Conservation (phyloP, 2,888 invertebrate species). For the Brenthis hecate region DNA sequence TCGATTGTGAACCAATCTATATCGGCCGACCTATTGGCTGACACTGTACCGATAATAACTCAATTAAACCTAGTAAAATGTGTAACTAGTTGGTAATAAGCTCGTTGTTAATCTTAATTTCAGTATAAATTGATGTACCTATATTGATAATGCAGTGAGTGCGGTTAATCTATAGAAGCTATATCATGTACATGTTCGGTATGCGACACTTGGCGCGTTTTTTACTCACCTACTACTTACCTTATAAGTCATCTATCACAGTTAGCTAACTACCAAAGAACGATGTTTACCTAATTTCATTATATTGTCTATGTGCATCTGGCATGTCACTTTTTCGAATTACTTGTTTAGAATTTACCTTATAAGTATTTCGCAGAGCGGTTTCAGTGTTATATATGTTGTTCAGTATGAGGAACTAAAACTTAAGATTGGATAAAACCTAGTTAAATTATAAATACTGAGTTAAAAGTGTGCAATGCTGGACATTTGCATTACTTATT, state of each 20-base stretch:
- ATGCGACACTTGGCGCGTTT: slow-evolving; percentile 30
- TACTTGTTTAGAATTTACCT: slow-evolving; percentile 46
- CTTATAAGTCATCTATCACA: slow-evolving; percentile 35
- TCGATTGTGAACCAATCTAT: slow-evolving; percentile 48
- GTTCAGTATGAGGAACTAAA: slow-evolving; percentile 73
- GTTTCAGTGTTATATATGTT: slow-evolving; percentile 55
- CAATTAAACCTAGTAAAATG: slow-evolving; percentile 51
- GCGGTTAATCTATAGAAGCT: slow-evolving; percentile 24
- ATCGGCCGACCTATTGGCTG: slow-evolving; percentile 42
- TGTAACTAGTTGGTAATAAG: slow-evolving; percentile 61
- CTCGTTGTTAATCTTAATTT: slow-evolving; percentile 58
- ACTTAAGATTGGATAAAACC: slow-evolving; percentile 75
- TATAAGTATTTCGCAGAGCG: slow-evolving; percentile 46
- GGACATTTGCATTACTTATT: slow-evolving; percentile 80
- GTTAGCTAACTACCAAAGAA: slow-evolving; percentile 50
- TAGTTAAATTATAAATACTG: slow-evolving; percentile 76
- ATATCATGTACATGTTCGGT: slow-evolving; percentile 29
- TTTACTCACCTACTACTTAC: slow-evolving; percentile 33
- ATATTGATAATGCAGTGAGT: slow-evolving; percentile 38
- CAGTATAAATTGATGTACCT: slow-evolving; percentile 50
- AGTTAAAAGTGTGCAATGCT: slow-evolving; percentile 80
- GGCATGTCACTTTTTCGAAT: slow-evolving; percentile 50
- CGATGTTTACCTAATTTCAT: slow-evolving; percentile 45
- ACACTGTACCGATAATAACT: slow-evolving; percentile 53
- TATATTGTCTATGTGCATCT: slow-evolving; percentile 47